A percentile compares a stretch with the other conserved stretches of the same genome.
Conservation (phyloP, 1,140 invertebrate species). For the Heliconius congener region DNA sequence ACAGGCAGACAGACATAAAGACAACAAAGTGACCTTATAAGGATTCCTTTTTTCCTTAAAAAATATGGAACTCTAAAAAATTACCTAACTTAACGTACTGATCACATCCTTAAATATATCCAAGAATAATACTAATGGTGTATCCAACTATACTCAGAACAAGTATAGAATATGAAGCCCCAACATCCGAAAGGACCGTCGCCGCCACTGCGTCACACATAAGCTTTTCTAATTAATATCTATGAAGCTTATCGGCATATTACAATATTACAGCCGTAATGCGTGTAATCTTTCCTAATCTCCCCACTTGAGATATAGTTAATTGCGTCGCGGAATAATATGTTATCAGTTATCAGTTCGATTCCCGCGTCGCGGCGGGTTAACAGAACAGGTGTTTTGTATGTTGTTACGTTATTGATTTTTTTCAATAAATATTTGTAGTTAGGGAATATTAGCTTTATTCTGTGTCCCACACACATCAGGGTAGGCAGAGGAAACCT, state of each 20-base stretch:
- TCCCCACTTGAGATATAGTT: conserved; percentile 22
- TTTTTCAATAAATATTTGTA: background rate
- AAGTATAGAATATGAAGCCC: no score
- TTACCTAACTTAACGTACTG: no score
- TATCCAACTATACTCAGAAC: no score
- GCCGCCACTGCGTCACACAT: background rate
- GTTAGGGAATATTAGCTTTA: background rate
- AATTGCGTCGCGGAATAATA: conserved; percentile 25
- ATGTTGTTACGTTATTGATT: conserved; percentile 14
- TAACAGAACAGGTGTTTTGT: conserved; percentile 19
- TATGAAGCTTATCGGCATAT: conserved; percentile 23
- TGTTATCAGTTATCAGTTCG: conserved; percentile 24
- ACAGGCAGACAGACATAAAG: no score
- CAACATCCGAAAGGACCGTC: no score
- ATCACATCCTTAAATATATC: no score
- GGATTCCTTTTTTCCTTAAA: no score
- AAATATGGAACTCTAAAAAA: no score
- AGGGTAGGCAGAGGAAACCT: background rate
- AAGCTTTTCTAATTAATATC: conserved; percentile 30
- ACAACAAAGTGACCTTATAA: no score
- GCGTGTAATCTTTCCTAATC: conserved; percentile 29
- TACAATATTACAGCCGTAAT: conserved; percentile 34
- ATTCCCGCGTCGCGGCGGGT: background rate
- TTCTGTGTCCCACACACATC: background rate
- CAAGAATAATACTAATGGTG: no score